phyloP scores from a whole-genome alignment of 2,797 vertebrate species.

The Scomberomorus guttatus region DNA sequence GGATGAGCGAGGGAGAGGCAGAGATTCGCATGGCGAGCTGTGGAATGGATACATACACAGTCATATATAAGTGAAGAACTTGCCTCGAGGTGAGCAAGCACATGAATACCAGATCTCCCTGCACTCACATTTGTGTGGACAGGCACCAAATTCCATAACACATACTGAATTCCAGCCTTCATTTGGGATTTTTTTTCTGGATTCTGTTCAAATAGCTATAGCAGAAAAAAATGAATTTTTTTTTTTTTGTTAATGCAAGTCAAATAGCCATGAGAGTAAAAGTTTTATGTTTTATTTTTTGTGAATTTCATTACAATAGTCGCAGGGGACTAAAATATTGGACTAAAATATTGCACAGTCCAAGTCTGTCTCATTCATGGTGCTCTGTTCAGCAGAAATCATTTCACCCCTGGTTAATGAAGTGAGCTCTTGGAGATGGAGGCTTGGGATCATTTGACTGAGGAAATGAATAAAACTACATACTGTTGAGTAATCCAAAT shows the following conservation, averaged over 20 bases:
- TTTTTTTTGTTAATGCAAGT: slow-evolving; percentile 33
- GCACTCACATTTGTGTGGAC: slow-evolving; percentile 63
- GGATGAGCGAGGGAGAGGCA: slow-evolving; percentile 79
- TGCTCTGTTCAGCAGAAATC: slow-evolving; percentile 38
- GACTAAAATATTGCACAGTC: slow-evolving; percentile 31
- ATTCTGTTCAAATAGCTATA: slow-evolving; percentile 31
- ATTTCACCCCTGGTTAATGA: slow-evolving; percentile 51
- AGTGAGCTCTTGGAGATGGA: slow-evolving; percentile 11
- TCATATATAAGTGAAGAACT: slow-evolving; percentile 84
- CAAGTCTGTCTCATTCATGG: slow-evolving; percentile 5
- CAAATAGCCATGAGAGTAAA: slow-evolving; percentile 41
- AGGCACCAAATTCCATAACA: slow-evolving; percentile 57
- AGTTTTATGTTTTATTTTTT: slow-evolving; percentile 29
- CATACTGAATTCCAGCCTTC: slow-evolving; percentile 47
- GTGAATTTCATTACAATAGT: slow-evolving; percentile 35
- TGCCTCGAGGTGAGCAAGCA: slow-evolving; percentile 79
- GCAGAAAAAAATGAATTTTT: slow-evolving; percentile 2
- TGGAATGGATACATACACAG: slow-evolving; percentile 84
- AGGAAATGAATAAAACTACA: slow-evolving; percentile 30
- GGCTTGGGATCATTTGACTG: slow-evolving; percentile 16
- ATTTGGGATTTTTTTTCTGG: slow-evolving; percentile 44
- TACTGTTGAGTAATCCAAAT: neutral
- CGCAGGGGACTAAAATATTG: slow-evolving; percentile 19
- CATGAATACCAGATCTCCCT: slow-evolving; percentile 80
- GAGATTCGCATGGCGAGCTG: slow-evolving; percentile 77